These are phyloP conservation scores for Pyrrhura leucotis DNA, from an alignment of 2,797 vertebrate species.

Conservation along the genomic window DNA sequence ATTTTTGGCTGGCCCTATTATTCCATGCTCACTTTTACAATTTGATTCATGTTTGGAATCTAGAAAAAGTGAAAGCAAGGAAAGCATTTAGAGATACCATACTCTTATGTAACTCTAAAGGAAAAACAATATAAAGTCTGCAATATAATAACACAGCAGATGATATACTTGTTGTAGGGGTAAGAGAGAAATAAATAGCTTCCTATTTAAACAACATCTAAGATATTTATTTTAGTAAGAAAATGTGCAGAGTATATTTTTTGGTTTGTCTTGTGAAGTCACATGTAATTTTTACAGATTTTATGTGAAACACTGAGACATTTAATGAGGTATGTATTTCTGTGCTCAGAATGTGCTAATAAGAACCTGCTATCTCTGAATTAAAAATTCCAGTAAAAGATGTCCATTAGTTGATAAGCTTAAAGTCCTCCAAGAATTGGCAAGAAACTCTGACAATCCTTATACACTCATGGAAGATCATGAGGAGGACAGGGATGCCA, in stretches of 20 bases:
- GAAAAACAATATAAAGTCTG: background rate
- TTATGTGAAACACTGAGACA: background rate
- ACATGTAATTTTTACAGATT: background rate
- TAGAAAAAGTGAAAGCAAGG: background rate
- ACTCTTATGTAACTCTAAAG: background rate
- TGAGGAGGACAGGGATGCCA: background rate
- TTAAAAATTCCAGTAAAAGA: background rate
- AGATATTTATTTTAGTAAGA: background rate
- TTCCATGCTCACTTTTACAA: background rate
- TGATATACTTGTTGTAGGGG: background rate
- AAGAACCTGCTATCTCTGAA: background rate
- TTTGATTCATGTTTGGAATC: background rate
- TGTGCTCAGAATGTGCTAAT: background rate
- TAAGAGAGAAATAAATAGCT: background rate
- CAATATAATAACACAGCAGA: background rate
- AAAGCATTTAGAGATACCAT: background rate
- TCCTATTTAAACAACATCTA: background rate
- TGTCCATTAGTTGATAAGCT: background rate
- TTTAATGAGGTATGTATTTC: background rate
- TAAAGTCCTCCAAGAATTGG: background rate
- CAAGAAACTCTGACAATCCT: background rate
- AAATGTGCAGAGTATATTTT: background rate
- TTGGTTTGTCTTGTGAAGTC: background rate
- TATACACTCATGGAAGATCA: background rate
- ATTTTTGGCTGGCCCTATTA: background rate